These are phyloP conservation scores for Passer montanus DNA, from an alignment of 2,113 vertebrate species.

Conservation along the genomic window DNA sequence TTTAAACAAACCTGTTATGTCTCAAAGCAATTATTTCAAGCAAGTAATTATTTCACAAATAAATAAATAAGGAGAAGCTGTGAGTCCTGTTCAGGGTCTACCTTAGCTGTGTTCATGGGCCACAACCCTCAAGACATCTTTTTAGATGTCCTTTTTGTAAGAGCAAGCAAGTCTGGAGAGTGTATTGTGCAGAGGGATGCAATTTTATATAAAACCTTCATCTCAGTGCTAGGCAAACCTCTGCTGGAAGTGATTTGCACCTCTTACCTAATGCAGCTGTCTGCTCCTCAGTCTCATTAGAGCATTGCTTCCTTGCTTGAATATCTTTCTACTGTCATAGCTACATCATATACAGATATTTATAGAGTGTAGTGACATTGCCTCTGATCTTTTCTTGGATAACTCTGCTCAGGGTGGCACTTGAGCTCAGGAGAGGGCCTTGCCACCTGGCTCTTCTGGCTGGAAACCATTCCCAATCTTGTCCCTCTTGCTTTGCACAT, in stretches of 20 bases:
- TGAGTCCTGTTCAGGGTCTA: background rate
- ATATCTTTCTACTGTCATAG: background rate
- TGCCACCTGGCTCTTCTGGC: slow-evolving; percentile 38
- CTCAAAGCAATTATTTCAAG: background rate
- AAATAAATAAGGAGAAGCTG: background rate
- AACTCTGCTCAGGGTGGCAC: background rate
- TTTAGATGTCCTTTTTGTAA: background rate
- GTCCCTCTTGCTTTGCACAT: background rate
- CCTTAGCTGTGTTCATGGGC: background rate
- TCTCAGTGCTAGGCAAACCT: background rate
- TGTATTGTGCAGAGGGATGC: background rate
- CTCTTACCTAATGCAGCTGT: background rate
- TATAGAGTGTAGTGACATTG: slow-evolving; percentile 22
- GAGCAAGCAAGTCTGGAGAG: background rate
- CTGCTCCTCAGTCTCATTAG: background rate
- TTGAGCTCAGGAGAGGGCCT: background rate
- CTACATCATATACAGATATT: slow-evolving; percentile 25
- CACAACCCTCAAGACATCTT: background rate
- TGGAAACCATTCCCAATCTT: background rate
- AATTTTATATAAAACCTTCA: background rate
- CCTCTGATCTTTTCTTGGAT: slow-evolving; percentile 18
- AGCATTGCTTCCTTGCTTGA: background rate
- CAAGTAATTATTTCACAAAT: background rate
- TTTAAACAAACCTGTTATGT: background rate
- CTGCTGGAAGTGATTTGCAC: background rate